A percentile compares a stretch with the other conserved stretches of the same genome.
Conservation (phyloP, 2,113 vertebrate species). For the Aspidoscelis tigris region DNA sequence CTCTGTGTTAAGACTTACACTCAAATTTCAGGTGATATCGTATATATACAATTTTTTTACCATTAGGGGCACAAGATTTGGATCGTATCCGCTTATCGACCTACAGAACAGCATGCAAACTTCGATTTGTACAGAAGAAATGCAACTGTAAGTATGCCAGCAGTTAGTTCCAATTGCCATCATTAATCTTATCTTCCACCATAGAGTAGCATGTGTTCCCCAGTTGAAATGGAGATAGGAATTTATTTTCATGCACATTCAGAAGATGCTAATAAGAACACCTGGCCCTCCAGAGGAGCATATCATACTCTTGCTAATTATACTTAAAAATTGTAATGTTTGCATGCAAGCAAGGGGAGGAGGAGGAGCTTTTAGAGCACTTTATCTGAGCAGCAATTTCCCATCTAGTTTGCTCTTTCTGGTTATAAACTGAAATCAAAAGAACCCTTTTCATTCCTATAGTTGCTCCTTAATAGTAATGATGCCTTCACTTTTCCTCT, state of each 20-base stretch:
- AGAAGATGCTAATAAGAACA: constrained; percentile 3
- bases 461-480: neutral
- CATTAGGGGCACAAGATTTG: constrained; percentile 93
- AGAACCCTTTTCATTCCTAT: neutral
- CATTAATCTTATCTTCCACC: constrained; percentile 1
- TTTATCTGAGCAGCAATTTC: constrained; percentile 19
- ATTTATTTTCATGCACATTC: constrained; percentile 37
- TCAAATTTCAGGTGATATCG: constrained; percentile 41
- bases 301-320: constrained; percentile 17
- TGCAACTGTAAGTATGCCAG: constrained; percentile 91
- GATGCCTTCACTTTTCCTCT: neutral
- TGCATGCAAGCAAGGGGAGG: neutral
- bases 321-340: neutral
- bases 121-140: constrained; percentile 98
- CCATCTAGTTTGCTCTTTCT: constrained; percentile 5
- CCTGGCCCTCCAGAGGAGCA: constrained; percentile 16
- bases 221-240: neutral
- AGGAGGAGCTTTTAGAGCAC: constrained; percentile 4
- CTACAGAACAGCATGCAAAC: constrained; percentile 97
- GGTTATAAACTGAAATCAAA: neutral
- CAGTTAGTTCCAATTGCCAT: constrained; percentile 28
- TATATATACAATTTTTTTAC: constrained; percentile 56
- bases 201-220: constrained; percentile 18
- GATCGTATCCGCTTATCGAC: constrained; percentile 97
- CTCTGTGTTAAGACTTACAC: neutral